Evolutionary conservation across 1,140 invertebrate genomes (phyloP).

Genomic region (Hestina assimilis): DNA sequence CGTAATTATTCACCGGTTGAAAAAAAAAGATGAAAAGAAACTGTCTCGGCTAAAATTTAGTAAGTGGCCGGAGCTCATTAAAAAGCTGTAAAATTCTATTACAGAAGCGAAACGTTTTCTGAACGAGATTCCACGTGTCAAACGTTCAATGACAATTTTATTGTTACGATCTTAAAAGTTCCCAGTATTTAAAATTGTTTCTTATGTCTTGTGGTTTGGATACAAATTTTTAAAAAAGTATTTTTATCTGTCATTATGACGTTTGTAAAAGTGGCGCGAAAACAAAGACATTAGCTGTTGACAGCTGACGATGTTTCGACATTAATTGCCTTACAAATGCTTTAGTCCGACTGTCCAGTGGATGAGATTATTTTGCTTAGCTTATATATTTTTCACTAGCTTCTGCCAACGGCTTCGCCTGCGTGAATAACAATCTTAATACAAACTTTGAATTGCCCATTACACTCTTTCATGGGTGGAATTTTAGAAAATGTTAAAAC

Average conservation of each 20-base stretch:
- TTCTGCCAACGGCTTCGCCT: too few species aligned
- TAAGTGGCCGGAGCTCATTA: conserved; percentile 70
- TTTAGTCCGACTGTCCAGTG: conserved; percentile 1
- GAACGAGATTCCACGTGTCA: conserved; percentile 39
- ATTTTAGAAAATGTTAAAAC: too few species aligned
- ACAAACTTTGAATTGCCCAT: too few species aligned
- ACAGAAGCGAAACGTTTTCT: conserved; percentile 48
- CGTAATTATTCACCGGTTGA: conserved; percentile 69
- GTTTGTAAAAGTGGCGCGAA: conserved; percentile 40
- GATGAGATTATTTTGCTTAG: background rate
- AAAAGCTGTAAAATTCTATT: conserved; percentile 72
- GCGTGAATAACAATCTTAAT: too few species aligned
- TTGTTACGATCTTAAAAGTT: conserved; percentile 20
- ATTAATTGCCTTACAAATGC: conserved; percentile 65
- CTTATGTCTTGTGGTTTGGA: conserved; percentile 20
- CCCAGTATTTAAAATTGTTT: conserved; percentile 28
- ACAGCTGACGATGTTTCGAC: conserved; percentile 67
- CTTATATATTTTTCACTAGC: background rate
- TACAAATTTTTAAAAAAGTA: conserved; percentile 24
- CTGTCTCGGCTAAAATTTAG: conserved; percentile 58
- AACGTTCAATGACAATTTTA: conserved; percentile 31
- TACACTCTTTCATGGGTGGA: too few species aligned
- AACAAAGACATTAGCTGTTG: conserved; percentile 50
- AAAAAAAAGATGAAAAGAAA: conserved; percentile 67
- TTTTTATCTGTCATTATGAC: conserved; percentile 17